Base-by-base conservation (phyloP, 2,888 invertebrate species). In the Zhuqinia jingwanae region DNA sequence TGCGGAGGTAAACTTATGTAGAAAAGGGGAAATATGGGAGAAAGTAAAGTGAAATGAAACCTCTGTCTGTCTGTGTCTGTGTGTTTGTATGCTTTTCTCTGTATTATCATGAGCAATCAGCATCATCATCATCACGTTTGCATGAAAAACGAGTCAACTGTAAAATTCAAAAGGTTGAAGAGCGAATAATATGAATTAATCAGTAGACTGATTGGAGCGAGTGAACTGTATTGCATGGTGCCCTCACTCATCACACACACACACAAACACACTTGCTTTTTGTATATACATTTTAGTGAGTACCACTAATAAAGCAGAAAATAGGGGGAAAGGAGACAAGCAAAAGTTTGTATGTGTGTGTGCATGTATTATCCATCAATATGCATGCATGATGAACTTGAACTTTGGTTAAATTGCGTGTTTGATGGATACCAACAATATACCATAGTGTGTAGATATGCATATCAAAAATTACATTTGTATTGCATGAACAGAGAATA, bases 161-260 rank as follows among this genome's bases (percentile, higher is more conserved):
- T 63, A 30, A 63, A 63, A 30, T 63, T 63, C 11, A 63, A 63
- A n/a, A n/a, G 1, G 20, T 30, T n/a, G n/a, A n/a, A n/a, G n/a
- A n/a, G n/a, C 30, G 63, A 63, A 30, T 63, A 13, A 27, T 30
- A 63, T 63, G 63, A 58, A 58, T 63, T 63, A 63, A 30, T 27
- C 63, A 58, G 58, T 15, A 58, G 58, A 30, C 30, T 15, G 30
- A n/a, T n/a, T n/a, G n/a, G n/a, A n/a, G n/a, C 47, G 2, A 25
- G 13, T n/a, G n/a, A 63, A 63, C 25, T 63, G 6, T 15, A 30
- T 63, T n/a, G n/a, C n/a, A n/a, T n/a, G n/a, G n/a, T 30, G n/a
- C 63, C 20, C 3, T 30, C 15, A 3, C 30, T 63, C 13, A 58
- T 63, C 27, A 63, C 15, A 63, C 27, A 63, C 30, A n/a, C n/a